Conservation (phyloP, 2,888 invertebrate species). For the Pediacus dermestoides region DNA sequence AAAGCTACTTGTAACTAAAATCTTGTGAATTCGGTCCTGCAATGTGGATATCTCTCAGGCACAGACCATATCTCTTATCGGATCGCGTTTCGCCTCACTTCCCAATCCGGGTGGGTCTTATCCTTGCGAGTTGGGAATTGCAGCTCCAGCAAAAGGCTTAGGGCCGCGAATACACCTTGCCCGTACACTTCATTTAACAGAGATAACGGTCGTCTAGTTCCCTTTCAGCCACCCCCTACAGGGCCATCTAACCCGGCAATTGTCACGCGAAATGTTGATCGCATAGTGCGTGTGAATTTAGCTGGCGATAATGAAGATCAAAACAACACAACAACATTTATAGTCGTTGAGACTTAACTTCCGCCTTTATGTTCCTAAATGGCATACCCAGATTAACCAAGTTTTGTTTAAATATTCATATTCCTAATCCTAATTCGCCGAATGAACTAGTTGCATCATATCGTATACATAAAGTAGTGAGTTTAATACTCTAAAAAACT, state of each 20-base stretch:
- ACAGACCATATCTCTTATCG: conserved; percentile 47
- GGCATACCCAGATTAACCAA: conserved; percentile 23
- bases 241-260: conserved; percentile 28
- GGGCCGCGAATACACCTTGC: conserved; percentile 48
- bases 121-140: conserved; percentile 46
- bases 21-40: conserved; percentile 46
- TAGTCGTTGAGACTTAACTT: conserved; percentile 38
- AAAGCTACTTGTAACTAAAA: too few relatives aligned
- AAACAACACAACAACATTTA: conserved; percentile 40
- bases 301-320: conserved; percentile 45
- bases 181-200: conserved; percentile 51
- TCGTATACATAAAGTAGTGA: too few relatives aligned
- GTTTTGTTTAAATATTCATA: conserved; percentile 19
- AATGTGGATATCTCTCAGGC: conserved; percentile 40
- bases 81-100: conserved; percentile 49
- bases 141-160: conserved; percentile 48
- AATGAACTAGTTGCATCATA: conserved; percentile 2
- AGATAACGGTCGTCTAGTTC: conserved; percentile 53
- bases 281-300: conserved; percentile 48
- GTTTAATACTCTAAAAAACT: too few relatives aligned
- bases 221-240: conserved; percentile 44
- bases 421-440: conserved; percentile 11
- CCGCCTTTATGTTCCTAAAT: conserved; percentile 33
- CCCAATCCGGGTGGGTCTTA: conserved; percentile 47
- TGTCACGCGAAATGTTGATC: conserved; percentile 43